A percentile compares a stretch with the other conserved stretches of the same genome.
Evolutionary conservation across 2,113 vertebrate species (phyloP).

Genomic region (Rhinolophus sinicus): DNA sequence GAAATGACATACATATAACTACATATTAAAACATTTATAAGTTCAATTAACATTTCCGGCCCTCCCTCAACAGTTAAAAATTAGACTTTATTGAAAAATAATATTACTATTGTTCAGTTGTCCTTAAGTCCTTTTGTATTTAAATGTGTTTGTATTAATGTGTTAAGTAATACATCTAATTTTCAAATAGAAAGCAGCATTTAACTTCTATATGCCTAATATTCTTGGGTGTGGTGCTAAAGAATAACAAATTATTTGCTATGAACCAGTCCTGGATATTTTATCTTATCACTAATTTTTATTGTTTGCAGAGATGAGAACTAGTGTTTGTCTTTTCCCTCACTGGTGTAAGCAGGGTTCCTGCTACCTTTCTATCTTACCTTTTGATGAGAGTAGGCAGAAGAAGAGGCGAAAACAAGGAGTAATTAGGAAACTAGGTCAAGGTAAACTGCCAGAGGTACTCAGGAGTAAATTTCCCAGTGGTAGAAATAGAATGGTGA

Average conservation of each 20-base stretch:
- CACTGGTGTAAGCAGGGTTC: rapidly evolving
- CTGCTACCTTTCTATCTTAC: neutral
- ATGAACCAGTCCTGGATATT: neutral
- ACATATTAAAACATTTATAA: neutral
- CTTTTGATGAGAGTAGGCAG: neutral
- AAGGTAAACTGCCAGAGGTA: neutral
- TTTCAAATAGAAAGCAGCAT: neutral
- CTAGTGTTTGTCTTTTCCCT: neutral
- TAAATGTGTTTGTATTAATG: neutral
- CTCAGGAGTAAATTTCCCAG: neutral
- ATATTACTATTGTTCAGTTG: neutral
- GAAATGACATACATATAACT: neutral
- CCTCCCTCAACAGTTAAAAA: neutral
- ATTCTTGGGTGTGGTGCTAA: neutral
- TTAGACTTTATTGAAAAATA: neutral
- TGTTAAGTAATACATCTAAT: neutral
- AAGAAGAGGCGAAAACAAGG: neutral
- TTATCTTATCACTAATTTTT: neutral
- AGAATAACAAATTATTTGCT: neutral
- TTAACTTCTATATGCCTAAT: neutral
- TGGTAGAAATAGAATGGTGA: neutral
- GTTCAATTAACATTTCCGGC: neutral
- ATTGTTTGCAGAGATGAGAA: neutral
- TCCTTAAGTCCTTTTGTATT: neutral
- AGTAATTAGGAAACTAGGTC: neutral